phyloP scores from a whole-genome alignment of 2,113 vertebrate genomes.

The Prochilodus magdalenae region DNA sequence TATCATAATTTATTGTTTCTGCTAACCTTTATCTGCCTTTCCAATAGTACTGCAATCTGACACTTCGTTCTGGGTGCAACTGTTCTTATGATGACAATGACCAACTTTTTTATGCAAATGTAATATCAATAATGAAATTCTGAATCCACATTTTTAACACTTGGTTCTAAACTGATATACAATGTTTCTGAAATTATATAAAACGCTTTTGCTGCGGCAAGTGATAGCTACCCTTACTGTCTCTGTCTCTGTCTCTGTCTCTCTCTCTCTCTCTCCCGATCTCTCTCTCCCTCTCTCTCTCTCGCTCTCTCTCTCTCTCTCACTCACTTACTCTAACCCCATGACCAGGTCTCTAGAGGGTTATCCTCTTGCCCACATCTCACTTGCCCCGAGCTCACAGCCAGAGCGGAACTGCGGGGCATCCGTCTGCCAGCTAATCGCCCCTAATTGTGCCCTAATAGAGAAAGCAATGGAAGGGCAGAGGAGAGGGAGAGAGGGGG shows the following conservation, averaged over 20 bases:
- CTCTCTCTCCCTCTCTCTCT: slow-evolving; percentile 5
- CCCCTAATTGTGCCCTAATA: slow-evolving; percentile 73
- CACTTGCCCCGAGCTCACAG: slow-evolving; percentile 38
- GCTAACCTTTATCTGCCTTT: too few relatives aligned
- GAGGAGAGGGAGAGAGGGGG: slow-evolving; percentile 36
- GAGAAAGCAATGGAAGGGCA: slow-evolving; percentile 64
- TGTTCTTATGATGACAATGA: too few relatives aligned
- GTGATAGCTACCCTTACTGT: background rate
- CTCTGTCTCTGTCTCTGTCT: slow-evolving; percentile 16
- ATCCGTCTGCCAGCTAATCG: slow-evolving; percentile 75
- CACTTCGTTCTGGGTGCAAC: too few relatives aligned
- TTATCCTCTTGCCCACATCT: slow-evolving; percentile 54
- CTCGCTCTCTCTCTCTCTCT: slow-evolving; percentile 24
- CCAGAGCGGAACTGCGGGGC: slow-evolving; percentile 66
- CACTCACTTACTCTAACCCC: slow-evolving; percentile 12
- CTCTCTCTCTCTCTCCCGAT: background rate
- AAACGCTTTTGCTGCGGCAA: too few relatives aligned
- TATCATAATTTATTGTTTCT: too few relatives aligned
- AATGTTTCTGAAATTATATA: too few relatives aligned
- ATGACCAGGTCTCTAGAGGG: slow-evolving; percentile 37
- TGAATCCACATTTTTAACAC: too few relatives aligned
- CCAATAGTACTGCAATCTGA: too few relatives aligned
- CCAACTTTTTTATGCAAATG: too few relatives aligned
- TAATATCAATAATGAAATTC: too few relatives aligned
- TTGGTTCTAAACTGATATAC: too few relatives aligned